A percentile compares a stretch with the other conserved stretches of the same genome.
These are phyloP conservation scores for Clivina fossor DNA, from an alignment of 2,888 invertebrate species.

Conservation along the genomic window DNA sequence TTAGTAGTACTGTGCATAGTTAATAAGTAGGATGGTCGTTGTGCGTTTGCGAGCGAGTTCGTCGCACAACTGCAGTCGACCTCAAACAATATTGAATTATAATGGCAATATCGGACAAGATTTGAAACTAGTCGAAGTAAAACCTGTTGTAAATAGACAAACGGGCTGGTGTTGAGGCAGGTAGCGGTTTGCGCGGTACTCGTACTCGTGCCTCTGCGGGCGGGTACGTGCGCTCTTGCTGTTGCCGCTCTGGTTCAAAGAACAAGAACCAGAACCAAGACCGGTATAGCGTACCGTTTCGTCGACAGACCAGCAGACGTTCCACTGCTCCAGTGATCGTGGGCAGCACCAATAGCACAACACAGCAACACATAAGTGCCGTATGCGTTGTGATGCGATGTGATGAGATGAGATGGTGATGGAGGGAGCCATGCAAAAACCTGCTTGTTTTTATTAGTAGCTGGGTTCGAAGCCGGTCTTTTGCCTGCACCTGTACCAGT, in stretches of 20 bases:
- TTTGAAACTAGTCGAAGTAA: conserved; percentile 23
- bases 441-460: conserved; percentile 25
- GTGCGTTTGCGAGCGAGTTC: not conserved
- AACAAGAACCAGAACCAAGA: conserved; percentile 2
- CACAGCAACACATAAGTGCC: conserved; percentile 7
- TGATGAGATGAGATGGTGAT: not conserved
- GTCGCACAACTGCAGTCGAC: conserved; percentile 5
- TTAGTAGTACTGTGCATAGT: not conserved
- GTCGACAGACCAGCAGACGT: conserved; percentile 26
- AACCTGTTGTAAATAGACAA: conserved; percentile 29
- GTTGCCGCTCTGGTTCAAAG: conserved; percentile 18
- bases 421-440: conserved; percentile 26
- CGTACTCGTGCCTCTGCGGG: conserved; percentile 5
- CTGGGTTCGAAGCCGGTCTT: not conserved
- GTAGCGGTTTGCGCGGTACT: conserved; percentile 5
- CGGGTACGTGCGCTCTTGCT: not conserved
- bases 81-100: conserved; percentile 24
- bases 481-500: not conserved
- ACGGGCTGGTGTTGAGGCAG: conserved; percentile 28
- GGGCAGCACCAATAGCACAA: conserved; percentile 13
- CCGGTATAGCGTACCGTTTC: conserved; percentile 18
- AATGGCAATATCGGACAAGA: conserved; percentile 26
- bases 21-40: not conserved
- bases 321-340: conserved; percentile 29
- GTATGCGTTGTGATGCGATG: no score